Evolutionary conservation across 2,888 invertebrate genomes (phyloP).

Genomic region (Heliconius sara): DNA sequence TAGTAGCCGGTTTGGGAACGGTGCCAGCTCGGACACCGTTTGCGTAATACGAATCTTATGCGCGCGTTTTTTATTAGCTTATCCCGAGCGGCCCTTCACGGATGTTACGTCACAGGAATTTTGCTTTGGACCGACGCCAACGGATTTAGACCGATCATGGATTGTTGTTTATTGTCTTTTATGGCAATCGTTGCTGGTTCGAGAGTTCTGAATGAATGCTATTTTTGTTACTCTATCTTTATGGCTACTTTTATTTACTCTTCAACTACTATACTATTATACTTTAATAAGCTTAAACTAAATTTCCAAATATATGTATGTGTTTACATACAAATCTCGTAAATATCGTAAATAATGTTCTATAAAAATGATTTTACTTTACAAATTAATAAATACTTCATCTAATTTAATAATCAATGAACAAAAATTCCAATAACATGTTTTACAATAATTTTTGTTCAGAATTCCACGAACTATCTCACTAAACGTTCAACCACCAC

Average conservation of each 20-base stretch:
- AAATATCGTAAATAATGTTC: neutral
- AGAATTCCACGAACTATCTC: conserved; percentile 37
- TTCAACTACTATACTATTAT: neutral
- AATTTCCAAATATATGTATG: neutral
- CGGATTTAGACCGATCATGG: conserved; percentile 74
- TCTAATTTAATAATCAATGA: neutral
- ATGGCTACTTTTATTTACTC: conserved; percentile 9
- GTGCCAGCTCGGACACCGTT: conserved; percentile 76
- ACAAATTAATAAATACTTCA: neutral
- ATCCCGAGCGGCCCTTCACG: conserved; percentile 76
- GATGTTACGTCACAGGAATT: conserved; percentile 81
- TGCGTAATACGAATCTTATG: conserved; percentile 77
- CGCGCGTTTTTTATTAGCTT: conserved; percentile 76
- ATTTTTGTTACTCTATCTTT: conserved; percentile 26
- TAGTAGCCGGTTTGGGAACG: conserved; percentile 76
- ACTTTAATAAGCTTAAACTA: neutral
- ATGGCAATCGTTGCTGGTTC: conserved; percentile 77
- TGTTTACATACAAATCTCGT: neutral
- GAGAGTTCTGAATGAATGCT: conserved; percentile 55
- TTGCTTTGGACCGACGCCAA: conserved; percentile 75
- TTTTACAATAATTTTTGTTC: conserved; percentile 1
- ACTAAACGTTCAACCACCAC: conserved; percentile 53
- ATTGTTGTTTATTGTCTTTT: conserved; percentile 80
- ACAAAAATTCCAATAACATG: neutral
- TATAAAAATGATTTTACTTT: neutral